phyloP scores from a whole-genome alignment of 2,113 vertebrate species.

The Corythornis cristatus region DNA sequence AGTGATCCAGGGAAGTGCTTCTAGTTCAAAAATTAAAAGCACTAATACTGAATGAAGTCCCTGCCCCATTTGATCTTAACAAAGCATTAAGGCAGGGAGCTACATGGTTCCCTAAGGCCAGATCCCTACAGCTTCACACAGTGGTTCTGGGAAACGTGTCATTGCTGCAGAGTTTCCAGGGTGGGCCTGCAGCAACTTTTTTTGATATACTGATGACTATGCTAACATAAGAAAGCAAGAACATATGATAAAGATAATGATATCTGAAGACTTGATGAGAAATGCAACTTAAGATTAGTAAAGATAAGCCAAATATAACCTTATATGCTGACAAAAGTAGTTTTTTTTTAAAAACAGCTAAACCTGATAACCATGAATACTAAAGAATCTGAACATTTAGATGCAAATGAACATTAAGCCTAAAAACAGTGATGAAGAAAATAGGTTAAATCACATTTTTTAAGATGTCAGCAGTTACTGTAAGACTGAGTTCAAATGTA shows the following conservation, averaged over 20 bases:
- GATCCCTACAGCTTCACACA: neutral
- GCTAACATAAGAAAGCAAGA: neutral
- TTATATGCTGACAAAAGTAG: neutral
- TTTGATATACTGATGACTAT: neutral
- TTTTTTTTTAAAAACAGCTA: neutral
- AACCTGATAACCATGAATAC: neutral
- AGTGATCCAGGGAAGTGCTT: neutral
- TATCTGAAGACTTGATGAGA: neutral
- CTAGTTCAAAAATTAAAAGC: neutral
- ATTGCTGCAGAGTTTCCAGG: neutral
- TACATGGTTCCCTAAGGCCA: neutral
- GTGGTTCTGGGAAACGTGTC: neutral
- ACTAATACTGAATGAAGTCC: neutral
- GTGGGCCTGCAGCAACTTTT: neutral
- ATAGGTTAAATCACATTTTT: neutral
- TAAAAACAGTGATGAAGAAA: neutral
- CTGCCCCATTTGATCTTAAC: neutral
- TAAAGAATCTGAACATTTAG: neutral
- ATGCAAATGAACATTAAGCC: neutral
- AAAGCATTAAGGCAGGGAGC: conserved; percentile 5
- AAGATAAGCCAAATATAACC: neutral
- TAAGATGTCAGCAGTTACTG: neutral
- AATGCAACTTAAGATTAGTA: neutral
- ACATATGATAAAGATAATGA: neutral
- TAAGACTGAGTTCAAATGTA: neutral